Evolutionary conservation across 37 sponge, comb jelly and placozoan species (phyloP), one percentile per base, ranked within the genome.

Genomic region (Agelas oroides): DNA sequence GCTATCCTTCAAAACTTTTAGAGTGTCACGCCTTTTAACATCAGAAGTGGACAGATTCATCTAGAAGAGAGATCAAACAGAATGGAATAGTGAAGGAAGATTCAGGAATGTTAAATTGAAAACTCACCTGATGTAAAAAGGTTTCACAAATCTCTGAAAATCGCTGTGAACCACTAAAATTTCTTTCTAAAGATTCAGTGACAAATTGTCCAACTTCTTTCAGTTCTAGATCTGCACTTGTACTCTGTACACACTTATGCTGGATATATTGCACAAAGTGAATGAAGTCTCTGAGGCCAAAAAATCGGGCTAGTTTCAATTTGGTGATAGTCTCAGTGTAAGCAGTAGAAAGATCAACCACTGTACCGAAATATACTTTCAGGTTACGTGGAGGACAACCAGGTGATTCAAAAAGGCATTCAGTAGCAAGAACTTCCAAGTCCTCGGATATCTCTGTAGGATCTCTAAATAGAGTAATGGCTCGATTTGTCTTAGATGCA

Each of bases 401-500:
- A 8, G 86, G 75, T 31, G 59, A 73, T 32, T 70, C n/a, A 53
- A 77, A 89, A 0, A 89, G 70, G 56, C 86, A 85, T 1, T 85
- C 90, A 37, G 41, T 78, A 39, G 91, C 91, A 1, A 90, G 77
- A 31, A 76, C 74, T 30, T 86, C 27, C n/a, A 90, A 61, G 53
- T 90, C 91, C 16, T 73, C 71, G 20, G 65, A 46, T 30, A 63
- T 72, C 6, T 83, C 92, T 54, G 65, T 64, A 5, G 92, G 96
- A 8, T 46, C 46, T 53, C 96, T 67, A 56, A 89, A 95, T 25
- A 95, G 73, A 34, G 84, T 92, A 16, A 95, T 78, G 33, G 96
- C 92, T 75, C 96, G 58, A 66, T 95, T 95, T 61, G 87, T 91
- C 60, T 95, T 95, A 15, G 96, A 92, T 52, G 96, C 96, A 89